phyloP scores from a whole-genome alignment of 2,113 vertebrate genomes.

The Chamaea fasciata region DNA sequence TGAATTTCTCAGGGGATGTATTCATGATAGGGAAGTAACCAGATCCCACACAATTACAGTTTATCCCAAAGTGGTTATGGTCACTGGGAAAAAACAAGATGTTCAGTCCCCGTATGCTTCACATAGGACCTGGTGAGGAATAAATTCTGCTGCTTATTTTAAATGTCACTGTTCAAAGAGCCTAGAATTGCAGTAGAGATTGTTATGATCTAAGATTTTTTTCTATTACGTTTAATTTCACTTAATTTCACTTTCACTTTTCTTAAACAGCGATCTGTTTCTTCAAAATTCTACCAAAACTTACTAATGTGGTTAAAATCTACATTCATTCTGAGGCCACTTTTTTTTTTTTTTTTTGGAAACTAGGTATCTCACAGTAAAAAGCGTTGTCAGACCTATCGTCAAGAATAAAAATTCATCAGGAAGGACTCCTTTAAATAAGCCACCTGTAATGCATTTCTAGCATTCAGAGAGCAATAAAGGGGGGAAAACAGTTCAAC shows the following conservation, averaged over 20 bases:
- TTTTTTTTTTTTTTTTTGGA: not conserved
- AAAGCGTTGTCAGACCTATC: not conserved
- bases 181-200: not conserved
- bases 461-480: not conserved
- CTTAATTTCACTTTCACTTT: not conserved
- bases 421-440: not conserved
- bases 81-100: not conserved
- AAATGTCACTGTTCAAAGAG: not conserved
- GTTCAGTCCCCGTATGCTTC: not conserved
- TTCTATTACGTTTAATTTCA: not conserved
- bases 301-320: not conserved
- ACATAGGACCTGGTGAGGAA: not conserved
- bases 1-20: not conserved
- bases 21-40: not conserved
- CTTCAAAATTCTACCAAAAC: not conserved
- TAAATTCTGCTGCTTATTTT: not conserved
- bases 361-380: not conserved
- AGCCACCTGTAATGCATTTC: not conserved
- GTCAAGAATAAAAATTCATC: not conserved
- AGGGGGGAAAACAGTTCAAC: fast-evolving
- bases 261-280: not conserved
- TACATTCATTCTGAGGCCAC: not conserved
- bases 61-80: not conserved
- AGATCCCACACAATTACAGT: not conserved
- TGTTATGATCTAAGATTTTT: not conserved